Base-by-base conservation (phyloP, 2,888 invertebrate species). In the Drosophila subquinaria region DNA sequence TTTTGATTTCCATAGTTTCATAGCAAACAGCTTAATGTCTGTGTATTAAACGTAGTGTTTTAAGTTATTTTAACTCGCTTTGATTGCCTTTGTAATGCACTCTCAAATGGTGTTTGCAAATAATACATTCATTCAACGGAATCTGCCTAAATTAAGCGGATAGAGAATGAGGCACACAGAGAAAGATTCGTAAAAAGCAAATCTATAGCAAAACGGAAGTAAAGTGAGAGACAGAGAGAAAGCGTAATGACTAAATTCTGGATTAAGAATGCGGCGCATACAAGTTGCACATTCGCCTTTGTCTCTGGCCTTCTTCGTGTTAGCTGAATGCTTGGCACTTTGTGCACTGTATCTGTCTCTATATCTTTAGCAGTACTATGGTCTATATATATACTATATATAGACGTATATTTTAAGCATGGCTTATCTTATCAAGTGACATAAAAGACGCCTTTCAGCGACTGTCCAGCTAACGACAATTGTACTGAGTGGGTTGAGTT, bases 391-490 rank as follows among this genome's bases (percentile, higher is more conserved):
- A 27, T 75, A 52, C 17, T 69, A 73, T 57, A 69, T 63, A 84
- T 79, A 82, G 73, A 79, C 59, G 82, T 88, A 83, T 89, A 89
- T 85, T 89, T 85, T 85, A 85, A 85, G 89, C 89, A 79, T 87
- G 69, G 84, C 89, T 85, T 85, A 89, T 85, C 84, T 85, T 85
- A 85, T 85, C 84, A 89, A 87, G 84, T 71, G 81, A 89, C 88
- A 87, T 89, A 85, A 85, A 84, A 89, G 84, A 87, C 88, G 84
- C 89, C 89, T 85, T 89, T 85, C 84, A 85, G 88, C 89, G 89
- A 72, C 35, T 70, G 78, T 73, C 75, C 78, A 69, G 43, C 43
- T 45, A 79, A 69, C 87, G 81, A 83, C 84, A 87, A 89, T 86
- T 78, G 83, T 69, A 74, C 74, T 62, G 73, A 78, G 51, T 55